Conservation (phyloP, 2,888 invertebrate genomes). For the Xestobium rufovillosum region DNA sequence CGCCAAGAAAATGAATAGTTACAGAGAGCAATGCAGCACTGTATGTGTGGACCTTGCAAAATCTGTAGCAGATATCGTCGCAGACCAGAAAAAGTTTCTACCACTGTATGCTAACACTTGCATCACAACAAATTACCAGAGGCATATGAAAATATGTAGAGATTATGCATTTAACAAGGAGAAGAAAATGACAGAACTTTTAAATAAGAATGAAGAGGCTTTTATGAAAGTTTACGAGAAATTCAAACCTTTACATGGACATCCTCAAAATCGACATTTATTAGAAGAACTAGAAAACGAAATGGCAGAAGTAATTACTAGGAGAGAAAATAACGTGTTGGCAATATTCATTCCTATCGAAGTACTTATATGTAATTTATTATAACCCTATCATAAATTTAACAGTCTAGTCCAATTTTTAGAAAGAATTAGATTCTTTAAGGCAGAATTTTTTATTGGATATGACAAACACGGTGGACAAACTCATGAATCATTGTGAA, state of each 20-base stretch:
- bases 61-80: constrained; percentile 15
- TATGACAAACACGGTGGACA: too few species aligned
- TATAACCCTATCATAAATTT: too few species aligned
- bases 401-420: too few species aligned
- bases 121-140: constrained; percentile 7
- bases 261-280: constrained; percentile 29
- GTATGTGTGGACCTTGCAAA: constrained; percentile 28
- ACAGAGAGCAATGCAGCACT: constrained; percentile 31
- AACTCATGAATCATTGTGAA: too few species aligned
- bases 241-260: constrained; percentile 33
- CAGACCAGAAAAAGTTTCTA: constrained; percentile 12
- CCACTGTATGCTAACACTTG: too few species aligned
- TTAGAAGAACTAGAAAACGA: constrained; percentile 28
- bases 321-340: too few species aligned
- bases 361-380: too few species aligned
- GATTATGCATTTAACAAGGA: too few species aligned
- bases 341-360: too few species aligned
- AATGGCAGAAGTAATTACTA: constrained; percentile 21
- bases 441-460: too few species aligned
- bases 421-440: too few species aligned
- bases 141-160: constrained; percentile 4
- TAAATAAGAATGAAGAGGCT: constrained; percentile 6
- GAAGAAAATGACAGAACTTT: constrained; percentile 4
- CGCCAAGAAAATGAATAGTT: constrained; percentile 27
- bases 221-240: constrained; percentile 22